phyloP scores from a whole-genome alignment of 2,797 vertebrate genomes.

The Gymnothorax reevesii region DNA sequence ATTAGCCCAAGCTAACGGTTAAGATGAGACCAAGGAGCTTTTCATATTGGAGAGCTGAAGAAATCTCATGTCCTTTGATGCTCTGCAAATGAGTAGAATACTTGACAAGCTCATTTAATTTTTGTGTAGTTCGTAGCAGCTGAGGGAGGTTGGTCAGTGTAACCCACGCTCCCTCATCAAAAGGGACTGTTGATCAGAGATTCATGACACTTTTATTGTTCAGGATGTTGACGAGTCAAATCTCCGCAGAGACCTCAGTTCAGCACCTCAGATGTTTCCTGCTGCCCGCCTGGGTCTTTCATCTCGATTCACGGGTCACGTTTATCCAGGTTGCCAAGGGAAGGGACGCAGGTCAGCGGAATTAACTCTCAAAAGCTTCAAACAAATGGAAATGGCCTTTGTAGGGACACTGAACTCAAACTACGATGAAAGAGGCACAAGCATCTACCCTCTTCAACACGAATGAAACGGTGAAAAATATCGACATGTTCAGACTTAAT shows the following conservation, averaged over 20 bases:
- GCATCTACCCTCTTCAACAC: neutral
- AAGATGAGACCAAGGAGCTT: neutral
- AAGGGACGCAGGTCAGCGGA: neutral
- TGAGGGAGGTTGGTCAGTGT: neutral
- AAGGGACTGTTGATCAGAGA: neutral
- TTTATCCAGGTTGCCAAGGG: neutral
- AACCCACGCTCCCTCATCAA: too few relatives aligned
- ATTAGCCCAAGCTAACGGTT: neutral
- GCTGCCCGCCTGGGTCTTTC: neutral
- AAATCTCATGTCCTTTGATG: neutral
- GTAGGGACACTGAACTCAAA: neutral
- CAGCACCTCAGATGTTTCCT: slow-evolving; percentile 3
- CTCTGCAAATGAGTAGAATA: neutral
- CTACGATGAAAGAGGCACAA: neutral
- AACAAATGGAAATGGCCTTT: neutral
- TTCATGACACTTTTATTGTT: neutral
- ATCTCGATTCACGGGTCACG: neutral
- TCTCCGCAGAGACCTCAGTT: neutral
- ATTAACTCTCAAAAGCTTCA: neutral
- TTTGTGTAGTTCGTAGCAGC: neutral
- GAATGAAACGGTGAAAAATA: neutral
- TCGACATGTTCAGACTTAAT: neutral
- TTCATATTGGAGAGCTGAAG: neutral
- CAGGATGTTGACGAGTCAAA: neutral
- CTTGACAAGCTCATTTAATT: neutral